phyloP scores from a whole-genome alignment of 2,888 invertebrate species.

The Odontocerum albicorne region DNA sequence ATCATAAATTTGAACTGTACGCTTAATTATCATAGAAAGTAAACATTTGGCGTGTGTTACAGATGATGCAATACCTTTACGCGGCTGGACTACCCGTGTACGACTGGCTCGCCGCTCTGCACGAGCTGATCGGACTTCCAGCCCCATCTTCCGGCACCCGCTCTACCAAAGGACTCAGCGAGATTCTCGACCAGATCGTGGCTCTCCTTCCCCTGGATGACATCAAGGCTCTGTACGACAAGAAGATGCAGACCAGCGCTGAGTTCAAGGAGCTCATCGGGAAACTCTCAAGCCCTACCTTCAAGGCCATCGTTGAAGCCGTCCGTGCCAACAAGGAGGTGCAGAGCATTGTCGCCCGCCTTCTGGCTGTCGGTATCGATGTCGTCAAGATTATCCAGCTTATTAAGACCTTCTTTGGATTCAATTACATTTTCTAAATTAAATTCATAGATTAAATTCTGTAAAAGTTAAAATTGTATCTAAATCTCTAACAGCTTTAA shows the following conservation, averaged over 20 bases:
- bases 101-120: constrained; percentile 8
- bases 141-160: background rate
- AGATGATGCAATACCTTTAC: too few relatives aligned
- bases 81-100: constrained; percentile 10
- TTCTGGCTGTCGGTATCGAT: too few relatives aligned
- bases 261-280: constrained; percentile 9
- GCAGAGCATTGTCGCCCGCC: too few relatives aligned
- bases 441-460: too few relatives aligned
- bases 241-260: constrained; percentile 7
- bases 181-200: constrained; percentile 14
- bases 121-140: constrained; percentile 10
- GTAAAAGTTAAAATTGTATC: too few relatives aligned
- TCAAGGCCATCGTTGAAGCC: constrained; percentile 4
- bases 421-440: too few relatives aligned
- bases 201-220: constrained; percentile 21
- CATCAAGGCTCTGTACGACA: constrained; percentile 5
- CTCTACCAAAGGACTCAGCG: constrained; percentile 2
- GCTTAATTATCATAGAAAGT: too few relatives aligned
- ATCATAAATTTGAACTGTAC: too few relatives aligned
- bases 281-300: constrained; percentile 2
- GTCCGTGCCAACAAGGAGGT: constrained; percentile 2
- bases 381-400: too few relatives aligned
- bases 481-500: too few relatives aligned
- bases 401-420: too few relatives aligned
- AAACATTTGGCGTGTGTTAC: too few relatives aligned